Evolutionary conservation across 2,888 invertebrate genomes (phyloP).

Genomic region (Adela reaumurella): DNA sequence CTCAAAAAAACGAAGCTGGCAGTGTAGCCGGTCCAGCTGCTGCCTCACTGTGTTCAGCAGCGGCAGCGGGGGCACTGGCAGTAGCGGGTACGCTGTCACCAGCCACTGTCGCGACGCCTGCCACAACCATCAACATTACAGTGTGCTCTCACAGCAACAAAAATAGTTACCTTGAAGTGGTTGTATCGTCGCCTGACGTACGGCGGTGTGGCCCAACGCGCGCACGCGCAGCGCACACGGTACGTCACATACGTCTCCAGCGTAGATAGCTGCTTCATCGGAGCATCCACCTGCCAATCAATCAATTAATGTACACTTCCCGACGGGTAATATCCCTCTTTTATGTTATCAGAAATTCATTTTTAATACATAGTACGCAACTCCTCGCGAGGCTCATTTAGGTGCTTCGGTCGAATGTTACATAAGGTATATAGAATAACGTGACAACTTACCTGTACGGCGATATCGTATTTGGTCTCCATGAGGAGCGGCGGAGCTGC

Average conservation of each 20-base stretch:
- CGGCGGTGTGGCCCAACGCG: constrained; percentile 34
- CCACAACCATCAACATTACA: no score
- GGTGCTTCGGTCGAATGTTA: no score
- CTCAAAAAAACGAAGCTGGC: constrained; percentile 33
- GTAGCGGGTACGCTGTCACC: constrained; percentile 21
- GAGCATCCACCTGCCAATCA: constrained; percentile 39
- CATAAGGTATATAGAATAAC: no score
- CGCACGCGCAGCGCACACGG: constrained; percentile 42
- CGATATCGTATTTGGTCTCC: not conserved
- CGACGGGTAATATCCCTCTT: no score
- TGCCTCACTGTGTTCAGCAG: constrained; percentile 42
- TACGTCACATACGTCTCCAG: constrained; percentile 45
- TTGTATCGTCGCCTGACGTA: constrained; percentile 35
- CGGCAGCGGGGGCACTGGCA: constrained; percentile 38
- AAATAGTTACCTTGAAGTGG: constrained; percentile 40
- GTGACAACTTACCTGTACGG: not conserved
- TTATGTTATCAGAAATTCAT: no score
- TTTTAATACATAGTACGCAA: no score
- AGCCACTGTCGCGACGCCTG: constrained; percentile 37
- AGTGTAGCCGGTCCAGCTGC: constrained; percentile 41
- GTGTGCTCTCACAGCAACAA: constrained; percentile 31
- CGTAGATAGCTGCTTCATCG: constrained; percentile 43
- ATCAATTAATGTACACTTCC: not conserved
- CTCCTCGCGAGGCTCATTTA: no score
- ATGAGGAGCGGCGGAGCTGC: not conserved